Conservation (phyloP, 2,888 invertebrate species). For the Lepidonotus clava region DNA sequence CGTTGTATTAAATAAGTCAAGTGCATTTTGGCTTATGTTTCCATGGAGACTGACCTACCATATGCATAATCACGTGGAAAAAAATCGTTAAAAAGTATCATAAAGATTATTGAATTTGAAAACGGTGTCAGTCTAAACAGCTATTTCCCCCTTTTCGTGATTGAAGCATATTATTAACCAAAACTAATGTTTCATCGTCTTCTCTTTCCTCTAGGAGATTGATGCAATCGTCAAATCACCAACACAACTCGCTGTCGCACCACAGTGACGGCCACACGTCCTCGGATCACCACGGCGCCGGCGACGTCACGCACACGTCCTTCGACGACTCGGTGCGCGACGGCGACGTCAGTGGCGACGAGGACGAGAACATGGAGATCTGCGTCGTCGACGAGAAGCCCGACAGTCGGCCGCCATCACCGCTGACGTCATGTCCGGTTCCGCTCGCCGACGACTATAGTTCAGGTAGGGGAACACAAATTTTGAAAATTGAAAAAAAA, state of each 20-base stretch:
- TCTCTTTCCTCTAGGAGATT: slow-evolving; percentile 30
- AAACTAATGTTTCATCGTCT: too few relatives aligned
- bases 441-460: slow-evolving; percentile 15
- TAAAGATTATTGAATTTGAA: too few relatives aligned
- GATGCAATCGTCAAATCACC: slow-evolving; percentile 8
- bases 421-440: slow-evolving; percentile 52
- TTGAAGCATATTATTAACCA: too few relatives aligned
- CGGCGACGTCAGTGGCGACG: slow-evolving; percentile 55
- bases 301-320: slow-evolving; percentile 25
- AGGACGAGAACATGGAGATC: slow-evolving; percentile 63
- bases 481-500: too few relatives aligned
- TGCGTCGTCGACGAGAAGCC: slow-evolving; percentile 63
- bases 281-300: slow-evolving; percentile 1
- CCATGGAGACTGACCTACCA: too few relatives aligned
- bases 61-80: too few relatives aligned
- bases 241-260: neutral
- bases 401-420: slow-evolving; percentile 46
- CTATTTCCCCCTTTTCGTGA: too few relatives aligned
- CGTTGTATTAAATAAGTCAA: too few relatives aligned
- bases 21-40: too few relatives aligned
- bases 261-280: neutral
- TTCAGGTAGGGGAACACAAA: slow-evolving; percentile 7
- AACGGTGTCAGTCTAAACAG: too few relatives aligned
- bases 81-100: too few relatives aligned
- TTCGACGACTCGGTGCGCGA: slow-evolving; percentile 35